Conservation (phyloP, 2,797 vertebrate genomes). For the Argentina silus region DNA sequence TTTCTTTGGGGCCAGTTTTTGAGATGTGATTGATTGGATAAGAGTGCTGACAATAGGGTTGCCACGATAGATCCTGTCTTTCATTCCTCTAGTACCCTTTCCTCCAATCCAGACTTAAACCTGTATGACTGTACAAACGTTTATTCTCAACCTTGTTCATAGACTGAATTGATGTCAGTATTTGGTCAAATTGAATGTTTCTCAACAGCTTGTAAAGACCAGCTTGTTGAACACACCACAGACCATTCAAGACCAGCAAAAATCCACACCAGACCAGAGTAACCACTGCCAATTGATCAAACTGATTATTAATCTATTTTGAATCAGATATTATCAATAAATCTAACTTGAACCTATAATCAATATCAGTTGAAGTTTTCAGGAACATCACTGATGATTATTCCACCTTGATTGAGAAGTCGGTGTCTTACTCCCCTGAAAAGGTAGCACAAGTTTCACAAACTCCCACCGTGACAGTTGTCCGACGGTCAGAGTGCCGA, state of each 20-base stretch:
- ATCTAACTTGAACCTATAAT: not conserved
- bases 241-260: not conserved
- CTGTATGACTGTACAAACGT: not conserved
- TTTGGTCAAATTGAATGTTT: conserved; percentile 16
- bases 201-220: conserved; percentile 30
- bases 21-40: conserved; percentile 81
- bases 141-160: conserved; percentile 14
- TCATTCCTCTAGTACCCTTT: conserved; percentile 25
- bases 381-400: conserved; percentile 6
- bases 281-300: not conserved
- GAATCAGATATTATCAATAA: too few species aligned
- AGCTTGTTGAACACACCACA: not conserved
- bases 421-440: conserved; percentile 19
- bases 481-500: conserved; percentile 40
- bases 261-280: not conserved
- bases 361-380: not conserved
- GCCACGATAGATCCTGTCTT: conserved; percentile 85
- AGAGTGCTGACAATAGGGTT: conserved; percentile 96
- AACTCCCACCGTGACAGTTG: conserved; percentile 2
- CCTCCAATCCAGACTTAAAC: conserved; percentile 31
- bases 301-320: not conserved
- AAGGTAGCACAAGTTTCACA: conserved; percentile 28
- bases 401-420: conserved; percentile 17
- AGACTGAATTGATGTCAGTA: conserved; percentile 1
- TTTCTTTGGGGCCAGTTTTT: conserved; percentile 72